Percentiles rank a stretch among this genome's conserved stretches.
Conservation (phyloP, 2,888 invertebrate species). For the Apotomis capreana region DNA sequence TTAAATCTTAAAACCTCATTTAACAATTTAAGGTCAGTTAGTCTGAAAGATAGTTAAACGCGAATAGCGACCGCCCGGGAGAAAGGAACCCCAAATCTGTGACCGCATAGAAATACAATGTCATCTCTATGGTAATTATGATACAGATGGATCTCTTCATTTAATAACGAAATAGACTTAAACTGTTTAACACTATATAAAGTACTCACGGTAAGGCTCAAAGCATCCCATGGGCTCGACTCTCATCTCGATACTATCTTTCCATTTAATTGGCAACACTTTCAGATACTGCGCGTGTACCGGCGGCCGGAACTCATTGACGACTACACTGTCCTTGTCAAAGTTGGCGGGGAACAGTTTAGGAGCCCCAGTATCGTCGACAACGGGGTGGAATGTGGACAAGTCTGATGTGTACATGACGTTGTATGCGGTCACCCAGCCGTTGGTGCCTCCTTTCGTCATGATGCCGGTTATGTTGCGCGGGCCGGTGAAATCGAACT, state of each 20-base stretch:
- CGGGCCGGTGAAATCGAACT: constrained; percentile 90
- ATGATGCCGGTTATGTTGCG: constrained; percentile 90
- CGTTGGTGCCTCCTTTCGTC: constrained; percentile 87
- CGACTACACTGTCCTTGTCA: constrained; percentile 84
- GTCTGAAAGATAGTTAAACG: no score
- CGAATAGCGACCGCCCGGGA: no score
- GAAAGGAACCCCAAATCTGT: no score
- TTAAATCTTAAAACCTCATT: no score
- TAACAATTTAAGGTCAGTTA: no score
- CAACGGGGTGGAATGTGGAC: constrained; percentile 87
- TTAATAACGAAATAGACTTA: no score
- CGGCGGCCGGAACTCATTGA: constrained; percentile 87
- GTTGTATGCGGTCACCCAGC: constrained; percentile 90
- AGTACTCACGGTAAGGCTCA: constrained; percentile 85
- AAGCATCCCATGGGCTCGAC: constrained; percentile 92
- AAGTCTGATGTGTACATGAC: constrained; percentile 89
- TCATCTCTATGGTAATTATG: no score
- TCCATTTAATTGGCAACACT: constrained; percentile 89
- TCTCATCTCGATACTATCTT: constrained; percentile 87
- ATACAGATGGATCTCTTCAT: no score
- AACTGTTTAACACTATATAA: no score
- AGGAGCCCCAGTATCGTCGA: constrained; percentile 81
- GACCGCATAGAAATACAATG: no score
- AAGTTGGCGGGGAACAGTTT: constrained; percentile 89
- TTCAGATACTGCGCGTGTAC: constrained; percentile 88